Conservation (phyloP, 2,888 invertebrate genomes). For the Oscheius sp. region DNA sequence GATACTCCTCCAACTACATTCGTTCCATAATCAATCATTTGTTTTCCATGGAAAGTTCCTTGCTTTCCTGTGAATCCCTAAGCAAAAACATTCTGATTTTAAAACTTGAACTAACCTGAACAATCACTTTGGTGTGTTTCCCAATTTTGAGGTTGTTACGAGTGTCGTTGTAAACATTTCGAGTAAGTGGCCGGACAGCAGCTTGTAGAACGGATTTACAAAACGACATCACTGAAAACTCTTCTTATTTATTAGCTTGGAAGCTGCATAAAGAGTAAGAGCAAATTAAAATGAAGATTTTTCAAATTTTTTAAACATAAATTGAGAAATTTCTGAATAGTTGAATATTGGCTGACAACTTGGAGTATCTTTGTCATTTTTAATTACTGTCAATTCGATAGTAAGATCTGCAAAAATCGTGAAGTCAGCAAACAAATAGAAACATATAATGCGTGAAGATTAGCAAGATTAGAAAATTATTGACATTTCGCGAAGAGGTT, state of each 20-base stretch:
- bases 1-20: constrained; percentile 85
- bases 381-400: too few relatives aligned
- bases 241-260: background rate
- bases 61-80: constrained; percentile 61
- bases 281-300: background rate
- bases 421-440: background rate
- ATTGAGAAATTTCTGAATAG: background rate
- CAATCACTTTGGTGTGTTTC: constrained; percentile 55
- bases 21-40: constrained; percentile 98
- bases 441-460: constrained; percentile 6
- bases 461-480: constrained; percentile 14
- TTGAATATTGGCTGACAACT: too few relatives aligned
- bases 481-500: background rate
- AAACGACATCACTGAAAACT: constrained; percentile 13
- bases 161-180: constrained; percentile 52
- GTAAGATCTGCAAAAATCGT: too few relatives aligned
- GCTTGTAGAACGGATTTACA: constrained; percentile 23
- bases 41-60: constrained; percentile 80
- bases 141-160: constrained; percentile 52
- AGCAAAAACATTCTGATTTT: background rate
- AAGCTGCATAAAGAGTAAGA: constrained; percentile 1
- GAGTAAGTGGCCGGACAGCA: constrained; percentile 14
- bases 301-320: background rate
- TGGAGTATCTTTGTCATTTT: too few relatives aligned
- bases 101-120: constrained; percentile 41